Conservation (phyloP, 1,140 invertebrate species). For the Drosophila micromelanica region DNA sequence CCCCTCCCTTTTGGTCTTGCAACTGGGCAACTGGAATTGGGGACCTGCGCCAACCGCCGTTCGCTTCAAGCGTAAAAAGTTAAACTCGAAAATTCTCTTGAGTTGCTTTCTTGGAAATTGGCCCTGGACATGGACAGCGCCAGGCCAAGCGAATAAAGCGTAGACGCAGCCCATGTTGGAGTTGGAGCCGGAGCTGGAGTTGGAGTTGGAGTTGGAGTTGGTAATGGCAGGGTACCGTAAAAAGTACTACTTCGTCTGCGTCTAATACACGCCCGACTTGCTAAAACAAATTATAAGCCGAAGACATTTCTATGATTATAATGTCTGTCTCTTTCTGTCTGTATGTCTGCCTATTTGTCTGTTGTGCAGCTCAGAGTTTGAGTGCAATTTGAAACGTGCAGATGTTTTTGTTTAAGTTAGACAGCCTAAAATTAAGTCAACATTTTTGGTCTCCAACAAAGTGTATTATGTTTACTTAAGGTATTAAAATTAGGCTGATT, state of each 20-base stretch:
- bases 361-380: neutral
- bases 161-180: constrained; percentile 15
- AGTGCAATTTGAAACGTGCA: neutral
- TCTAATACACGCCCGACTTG: constrained; percentile 36
- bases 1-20: neutral
- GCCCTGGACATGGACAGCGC: constrained; percentile 40
- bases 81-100: constrained; percentile 65
- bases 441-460: neutral
- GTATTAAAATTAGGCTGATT: no score
- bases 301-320: constrained; percentile 65
- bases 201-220: constrained; percentile 12
- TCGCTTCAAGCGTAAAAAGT: constrained; percentile 80
- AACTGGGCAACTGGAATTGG: constrained; percentile 18
- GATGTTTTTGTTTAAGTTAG: constrained; percentile 3
- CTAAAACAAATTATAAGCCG: constrained; percentile 66
- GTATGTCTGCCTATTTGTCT: neutral
- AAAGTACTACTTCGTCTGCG: constrained; percentile 26
- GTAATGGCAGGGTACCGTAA: neutral
- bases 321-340: constrained; percentile 43
- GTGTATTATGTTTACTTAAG: no score
- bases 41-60: constrained; percentile 33
- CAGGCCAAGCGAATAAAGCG: constrained; percentile 2
- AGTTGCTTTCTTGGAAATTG: constrained; percentile 78
- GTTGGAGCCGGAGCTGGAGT: constrained; percentile 2
- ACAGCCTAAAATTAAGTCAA: constrained; percentile 1